A percentile compares a stretch with the other conserved stretches of the same genome.
Evolutionary conservation across 2,888 invertebrate species (phyloP).

Genomic region (Plusia festucae): DNA sequence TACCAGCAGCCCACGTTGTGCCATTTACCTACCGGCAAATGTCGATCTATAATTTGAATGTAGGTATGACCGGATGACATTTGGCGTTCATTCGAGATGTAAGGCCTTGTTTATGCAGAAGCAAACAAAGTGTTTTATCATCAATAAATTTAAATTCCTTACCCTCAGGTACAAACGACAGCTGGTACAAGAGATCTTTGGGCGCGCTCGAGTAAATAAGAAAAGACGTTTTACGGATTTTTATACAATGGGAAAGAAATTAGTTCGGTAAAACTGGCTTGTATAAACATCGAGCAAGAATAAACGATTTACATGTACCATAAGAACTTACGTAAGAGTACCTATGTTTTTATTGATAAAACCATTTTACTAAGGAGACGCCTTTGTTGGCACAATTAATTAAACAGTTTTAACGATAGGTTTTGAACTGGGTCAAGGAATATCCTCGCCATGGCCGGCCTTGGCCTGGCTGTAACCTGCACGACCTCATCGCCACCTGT

Average conservation of each 20-base stretch:
- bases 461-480: background rate
- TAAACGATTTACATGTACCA: too few relatives aligned
- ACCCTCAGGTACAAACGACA: too few relatives aligned
- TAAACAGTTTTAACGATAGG: background rate
- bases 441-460: background rate
- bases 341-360: too few relatives aligned
- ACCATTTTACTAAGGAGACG: background rate
- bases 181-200: too few relatives aligned
- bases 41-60: constrained; percentile 55
- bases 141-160: background rate
- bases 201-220: too few relatives aligned
- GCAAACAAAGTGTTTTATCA: constrained; percentile 14
- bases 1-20: constrained; percentile 37
- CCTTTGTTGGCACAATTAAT: background rate
- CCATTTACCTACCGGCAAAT: constrained; percentile 47
- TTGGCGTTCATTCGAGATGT: constrained; percentile 37
- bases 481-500: constrained; percentile 3
- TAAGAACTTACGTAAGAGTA: too few relatives aligned
- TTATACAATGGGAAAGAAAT: too few relatives aligned
- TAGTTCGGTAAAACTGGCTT: too few relatives aligned
- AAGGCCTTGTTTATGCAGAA: constrained; percentile 25
- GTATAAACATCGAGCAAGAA: too few relatives aligned
- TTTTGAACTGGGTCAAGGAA: background rate
- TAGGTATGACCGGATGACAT: constrained; percentile 54
- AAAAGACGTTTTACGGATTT: too few relatives aligned